Conservation (phyloP, 2,113 vertebrate genomes). For the Gobio gobio region DNA sequence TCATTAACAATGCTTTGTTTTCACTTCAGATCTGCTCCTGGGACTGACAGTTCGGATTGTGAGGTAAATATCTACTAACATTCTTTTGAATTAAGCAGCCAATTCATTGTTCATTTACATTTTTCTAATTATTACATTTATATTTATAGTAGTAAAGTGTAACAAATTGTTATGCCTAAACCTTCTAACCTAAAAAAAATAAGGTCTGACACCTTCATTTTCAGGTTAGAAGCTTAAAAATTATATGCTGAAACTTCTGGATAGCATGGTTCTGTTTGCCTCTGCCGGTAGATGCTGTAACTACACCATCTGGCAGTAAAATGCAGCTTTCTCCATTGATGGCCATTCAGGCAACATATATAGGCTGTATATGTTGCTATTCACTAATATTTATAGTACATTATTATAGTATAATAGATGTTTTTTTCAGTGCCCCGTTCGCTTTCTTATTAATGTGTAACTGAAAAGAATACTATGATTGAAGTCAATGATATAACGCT, state of each 20-base stretch:
- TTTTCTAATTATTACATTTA: neutral
- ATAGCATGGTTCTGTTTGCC: neutral
- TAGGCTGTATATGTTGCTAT: neutral
- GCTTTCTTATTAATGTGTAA: neutral
- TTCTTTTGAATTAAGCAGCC: neutral
- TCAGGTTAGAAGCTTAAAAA: too few species aligned
- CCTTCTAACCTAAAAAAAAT: neutral
- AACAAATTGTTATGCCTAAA: neutral
- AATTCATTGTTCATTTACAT: neutral
- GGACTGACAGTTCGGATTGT: slow-evolving; percentile 62
- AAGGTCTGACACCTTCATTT: neutral
- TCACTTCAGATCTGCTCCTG: slow-evolving; percentile 5
- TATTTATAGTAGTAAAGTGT: neutral
- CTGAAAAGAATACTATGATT: neutral
- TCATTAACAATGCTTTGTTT: neutral
- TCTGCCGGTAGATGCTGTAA: neutral
- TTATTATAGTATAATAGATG: neutral
- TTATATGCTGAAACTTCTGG: too few species aligned
- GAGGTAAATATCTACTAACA: slow-evolving; percentile 65
- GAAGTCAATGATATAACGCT: neutral
- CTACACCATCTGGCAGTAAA: neutral
- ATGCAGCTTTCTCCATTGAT: neutral
- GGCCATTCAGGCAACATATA: neutral
- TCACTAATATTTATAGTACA: neutral
- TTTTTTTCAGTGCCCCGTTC: neutral